Evolutionary conservation across 92 coral and sea anemone genomes (phyloP), one percentile per base, ranked within the genome.

Genomic region (Virgularia gustaviana): DNA sequence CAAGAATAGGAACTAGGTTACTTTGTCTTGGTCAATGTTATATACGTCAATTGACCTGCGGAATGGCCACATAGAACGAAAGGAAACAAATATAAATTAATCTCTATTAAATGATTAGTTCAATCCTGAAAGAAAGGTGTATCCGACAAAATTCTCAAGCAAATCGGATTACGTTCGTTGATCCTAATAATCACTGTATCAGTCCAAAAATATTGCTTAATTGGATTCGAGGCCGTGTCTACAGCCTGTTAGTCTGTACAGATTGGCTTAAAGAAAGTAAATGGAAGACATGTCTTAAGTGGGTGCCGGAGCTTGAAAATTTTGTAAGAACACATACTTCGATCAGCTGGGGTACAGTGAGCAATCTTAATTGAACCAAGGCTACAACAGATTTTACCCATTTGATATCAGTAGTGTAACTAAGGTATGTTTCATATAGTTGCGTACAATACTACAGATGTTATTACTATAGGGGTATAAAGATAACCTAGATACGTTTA

Each of bases 101-200:
- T 43, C 73, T 66, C 33, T 66, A 66, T 66, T 66, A 52, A 66
- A 66, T 66, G 73, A 44, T 44, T 27, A 66, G 73, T 66, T 43
- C 49, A 68, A 68, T 68, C 60, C 75, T 68, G 42, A 68, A 68
- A 68, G 60, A 49, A 68, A 49, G 45, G 75, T 29, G 24, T 68
- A 68, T 68, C 75, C 75, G 75, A 68, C 73, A 27, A 45, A 29
- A 52, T 38, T 22, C 75, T 49, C 61, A 31, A 10, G 61, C 75
- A 68, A 68, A 68, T 33, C 49, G 75, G 75, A 68, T 68, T 68
- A 68, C 9, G 20, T 55, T 31, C 34, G 15, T 68, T 68, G 22
- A 68, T 42, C 75, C 47, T 15, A 34, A 60, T 68, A 44, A 44
- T 68, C 75, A 49, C 66, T 20, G 66, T 35, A 27, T 42, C 51